Conservation (phyloP, 2,797 vertebrate species). For the Hydrophis major region DNA sequence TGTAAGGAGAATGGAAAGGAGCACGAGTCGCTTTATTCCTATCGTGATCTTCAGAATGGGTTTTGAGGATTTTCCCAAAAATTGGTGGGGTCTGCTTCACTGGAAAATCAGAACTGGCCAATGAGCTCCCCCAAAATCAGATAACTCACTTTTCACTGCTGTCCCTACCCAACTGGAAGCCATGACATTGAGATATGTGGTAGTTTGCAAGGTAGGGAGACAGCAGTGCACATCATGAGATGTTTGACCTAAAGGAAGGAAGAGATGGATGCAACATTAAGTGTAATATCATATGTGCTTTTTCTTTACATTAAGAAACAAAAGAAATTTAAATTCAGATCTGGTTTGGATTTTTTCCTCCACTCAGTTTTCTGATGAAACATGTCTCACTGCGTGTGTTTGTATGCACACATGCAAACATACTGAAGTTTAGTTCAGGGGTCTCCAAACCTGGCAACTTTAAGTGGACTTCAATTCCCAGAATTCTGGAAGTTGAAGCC, state of each 20-base stretch:
- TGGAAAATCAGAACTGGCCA: not conserved
- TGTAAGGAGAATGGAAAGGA: conserved; percentile 68
- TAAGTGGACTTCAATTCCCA: not conserved
- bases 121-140: too few species aligned
- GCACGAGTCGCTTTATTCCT: not conserved
- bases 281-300: not conserved
- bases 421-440: not conserved
- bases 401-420: not conserved
- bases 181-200: not conserved
- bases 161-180: not conserved
- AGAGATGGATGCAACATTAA: not conserved
- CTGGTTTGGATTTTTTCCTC: not conserved
- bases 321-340: not conserved
- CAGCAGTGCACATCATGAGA: too few species aligned
- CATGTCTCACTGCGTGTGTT: not conserved
- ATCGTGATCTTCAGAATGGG: not conserved
- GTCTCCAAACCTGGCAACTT: not conserved
- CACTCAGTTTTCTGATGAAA: not conserved
- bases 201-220: too few species aligned
- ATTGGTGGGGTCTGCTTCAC: not conserved
- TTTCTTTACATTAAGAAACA: not conserved
- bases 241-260: not conserved
- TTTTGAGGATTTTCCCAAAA: not conserved
- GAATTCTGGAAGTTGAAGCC: not conserved
- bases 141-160: too few species aligned